Conservation (phyloP, 2,113 vertebrate species). For the Cinclus cinclus region DNA sequence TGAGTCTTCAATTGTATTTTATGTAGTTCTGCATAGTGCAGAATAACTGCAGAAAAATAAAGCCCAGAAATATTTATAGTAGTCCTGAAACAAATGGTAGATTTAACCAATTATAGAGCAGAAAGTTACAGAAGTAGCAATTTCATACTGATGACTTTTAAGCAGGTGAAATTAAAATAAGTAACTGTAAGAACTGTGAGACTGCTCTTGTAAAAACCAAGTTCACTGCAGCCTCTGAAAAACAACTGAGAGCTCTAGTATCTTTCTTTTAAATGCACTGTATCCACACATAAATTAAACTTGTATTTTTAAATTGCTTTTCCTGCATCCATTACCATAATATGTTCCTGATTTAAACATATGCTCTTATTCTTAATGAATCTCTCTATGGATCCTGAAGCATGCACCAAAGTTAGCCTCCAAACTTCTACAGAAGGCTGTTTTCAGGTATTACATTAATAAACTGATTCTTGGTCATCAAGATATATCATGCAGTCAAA, state of each 20-base stretch:
- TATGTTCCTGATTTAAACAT: neutral
- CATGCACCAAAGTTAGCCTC: neutral
- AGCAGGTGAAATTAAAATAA: slow-evolving; percentile 41
- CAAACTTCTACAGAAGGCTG: neutral
- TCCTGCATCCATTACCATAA: neutral
- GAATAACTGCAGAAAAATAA: slow-evolving; percentile 34
- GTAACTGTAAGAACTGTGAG: neutral
- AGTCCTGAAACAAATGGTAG: slow-evolving; percentile 22
- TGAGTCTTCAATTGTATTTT: slow-evolving; percentile 6
- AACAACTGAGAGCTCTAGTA: slow-evolving; percentile 1
- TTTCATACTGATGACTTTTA: slow-evolving; percentile 15
- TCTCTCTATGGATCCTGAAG: neutral
- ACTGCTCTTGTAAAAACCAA: neutral
- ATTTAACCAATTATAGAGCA: neutral
- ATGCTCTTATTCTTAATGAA: neutral
- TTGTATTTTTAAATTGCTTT: neutral
- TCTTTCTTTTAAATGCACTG: slow-evolving; percentile 15
- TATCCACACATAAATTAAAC: neutral
- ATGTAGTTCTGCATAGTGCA: neutral
- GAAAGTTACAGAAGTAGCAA: slow-evolving; percentile 20
- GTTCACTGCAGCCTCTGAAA: neutral
- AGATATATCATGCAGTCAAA: neutral
- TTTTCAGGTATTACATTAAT: neutral
- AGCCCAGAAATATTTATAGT: slow-evolving; percentile 53
- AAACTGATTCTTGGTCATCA: neutral